Evolutionary conservation across 2,888 invertebrate genomes (phyloP).

Genomic region (Calliopum simillimum): DNA sequence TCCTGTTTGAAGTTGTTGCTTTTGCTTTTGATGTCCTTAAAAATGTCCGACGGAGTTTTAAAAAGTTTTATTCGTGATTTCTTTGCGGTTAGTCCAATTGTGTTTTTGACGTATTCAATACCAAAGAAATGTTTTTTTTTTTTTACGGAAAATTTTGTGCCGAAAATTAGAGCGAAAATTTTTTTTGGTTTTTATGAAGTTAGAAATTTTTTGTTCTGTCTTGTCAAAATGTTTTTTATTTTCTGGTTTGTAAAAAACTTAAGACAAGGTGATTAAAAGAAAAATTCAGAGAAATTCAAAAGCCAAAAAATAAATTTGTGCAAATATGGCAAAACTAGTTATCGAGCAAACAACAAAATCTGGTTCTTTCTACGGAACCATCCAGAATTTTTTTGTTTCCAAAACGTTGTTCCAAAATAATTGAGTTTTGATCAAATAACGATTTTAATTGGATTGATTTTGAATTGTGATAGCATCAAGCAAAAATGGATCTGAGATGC

Average conservation of each 20-base stretch:
- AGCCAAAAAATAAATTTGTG: too few relatives aligned
- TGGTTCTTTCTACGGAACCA: too few relatives aligned
- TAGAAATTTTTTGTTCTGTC: background rate
- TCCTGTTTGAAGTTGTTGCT: background rate
- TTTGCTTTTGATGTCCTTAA: background rate
- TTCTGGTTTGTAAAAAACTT: background rate
- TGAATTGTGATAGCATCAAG: too few relatives aligned
- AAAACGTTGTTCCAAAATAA: too few relatives aligned
- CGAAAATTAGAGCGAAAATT: background rate
- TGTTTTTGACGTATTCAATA: conserved; percentile 1
- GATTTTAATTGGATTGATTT: too few relatives aligned
- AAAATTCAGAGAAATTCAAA: too few relatives aligned
- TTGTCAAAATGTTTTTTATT: background rate
- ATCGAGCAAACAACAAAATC: too few relatives aligned
- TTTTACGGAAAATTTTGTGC: conserved; percentile 2
- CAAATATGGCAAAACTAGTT: too few relatives aligned
- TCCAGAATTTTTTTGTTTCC: too few relatives aligned
- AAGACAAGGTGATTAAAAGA: too few relatives aligned
- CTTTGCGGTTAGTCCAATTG: conserved; percentile 61
- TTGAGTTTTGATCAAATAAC: too few relatives aligned
- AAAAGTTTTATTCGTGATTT: conserved; percentile 63
- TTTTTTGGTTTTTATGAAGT: background rate
- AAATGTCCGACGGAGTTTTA: conserved; percentile 61
- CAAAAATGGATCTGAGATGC: too few relatives aligned
- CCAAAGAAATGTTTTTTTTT: conserved; percentile 8